These are phyloP conservation scores for Holothuria leucospilota DNA, from an alignment of 53 echinoderm and acorn worm genomes.

Conservation along the genomic window DNA sequence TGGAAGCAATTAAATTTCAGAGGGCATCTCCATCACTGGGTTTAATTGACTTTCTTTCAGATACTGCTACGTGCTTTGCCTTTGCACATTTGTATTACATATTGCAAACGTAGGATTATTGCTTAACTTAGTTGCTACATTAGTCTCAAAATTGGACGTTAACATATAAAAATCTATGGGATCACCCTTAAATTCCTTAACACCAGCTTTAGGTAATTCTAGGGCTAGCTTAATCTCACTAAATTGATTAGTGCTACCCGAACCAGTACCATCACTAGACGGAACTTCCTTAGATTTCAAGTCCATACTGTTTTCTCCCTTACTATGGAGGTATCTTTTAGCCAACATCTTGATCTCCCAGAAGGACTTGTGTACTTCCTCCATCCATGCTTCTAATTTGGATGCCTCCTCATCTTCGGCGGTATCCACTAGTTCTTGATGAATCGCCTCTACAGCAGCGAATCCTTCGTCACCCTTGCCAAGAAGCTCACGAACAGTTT, in stretches of 20 bases:
- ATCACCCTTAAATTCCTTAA: constrained; percentile 38
- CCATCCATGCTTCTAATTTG: constrained; percentile 20
- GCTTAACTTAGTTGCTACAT: constrained; percentile 45
- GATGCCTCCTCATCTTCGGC: constrained; percentile 11
- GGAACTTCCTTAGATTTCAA: neutral
- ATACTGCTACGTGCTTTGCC: constrained; percentile 59
- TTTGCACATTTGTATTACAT: constrained; percentile 54
- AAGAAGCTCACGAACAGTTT: neutral
- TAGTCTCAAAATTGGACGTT: constrained; percentile 59
- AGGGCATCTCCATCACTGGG: constrained; percentile 49
- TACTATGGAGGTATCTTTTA: neutral
- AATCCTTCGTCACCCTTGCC: constrained; percentile 2
- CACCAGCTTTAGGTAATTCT: constrained; percentile 59
- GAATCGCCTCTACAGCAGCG: constrained; percentile 13
- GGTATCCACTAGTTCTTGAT: too few species aligned
- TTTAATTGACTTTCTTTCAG: constrained; percentile 26
- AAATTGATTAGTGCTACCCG: constrained; percentile 36
- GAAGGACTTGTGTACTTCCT: neutral
- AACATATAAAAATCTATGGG: constrained; percentile 58
- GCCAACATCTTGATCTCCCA: neutral
- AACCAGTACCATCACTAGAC: neutral
- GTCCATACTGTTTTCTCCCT: too few species aligned
- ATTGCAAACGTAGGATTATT: constrained; percentile 36
- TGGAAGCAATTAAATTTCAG: constrained; percentile 51
- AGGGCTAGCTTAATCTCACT: constrained; percentile 59